Percentiles rank a stretch among this genome's conserved stretches.
Conservation (phyloP, 2,888 invertebrate genomes). For the Lagria hirta region DNA sequence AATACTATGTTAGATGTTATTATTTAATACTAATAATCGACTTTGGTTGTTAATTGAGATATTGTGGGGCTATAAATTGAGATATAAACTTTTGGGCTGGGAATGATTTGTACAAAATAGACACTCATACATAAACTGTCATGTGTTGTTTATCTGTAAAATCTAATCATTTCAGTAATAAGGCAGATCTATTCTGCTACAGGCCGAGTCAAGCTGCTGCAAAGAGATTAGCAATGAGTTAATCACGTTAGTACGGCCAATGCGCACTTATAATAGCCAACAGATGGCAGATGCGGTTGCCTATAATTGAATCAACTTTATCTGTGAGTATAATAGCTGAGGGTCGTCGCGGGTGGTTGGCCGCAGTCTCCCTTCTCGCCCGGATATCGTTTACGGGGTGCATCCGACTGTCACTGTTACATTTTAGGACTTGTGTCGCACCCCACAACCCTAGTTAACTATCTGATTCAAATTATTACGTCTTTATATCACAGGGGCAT, state of each 20-base stretch:
- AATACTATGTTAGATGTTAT: too few relatives aligned
- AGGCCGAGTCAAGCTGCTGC: slow-evolving; percentile 41
- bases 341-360: slow-evolving; percentile 52
- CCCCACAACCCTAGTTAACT: slow-evolving; percentile 8
- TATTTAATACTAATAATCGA: too few relatives aligned
- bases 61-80: too few relatives aligned
- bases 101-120: too few relatives aligned
- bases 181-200: slow-evolving; percentile 28
- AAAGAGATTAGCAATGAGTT: slow-evolving; percentile 52
- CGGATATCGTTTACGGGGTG: slow-evolving; percentile 31
- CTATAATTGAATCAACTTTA: slow-evolving; percentile 57
- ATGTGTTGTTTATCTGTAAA: slow-evolving; percentile 13
- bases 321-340: slow-evolving; percentile 53
- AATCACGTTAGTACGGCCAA: slow-evolving; percentile 53
- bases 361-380: slow-evolving; percentile 31
- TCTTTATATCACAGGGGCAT: not conserved
- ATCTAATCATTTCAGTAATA: slow-evolving; percentile 38
- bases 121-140: too few relatives aligned
- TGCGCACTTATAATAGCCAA: slow-evolving; percentile 54
- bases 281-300: slow-evolving; percentile 56
- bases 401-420: slow-evolving; percentile 32
- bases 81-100: too few relatives aligned
- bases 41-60: too few relatives aligned
- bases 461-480: slow-evolving; percentile 11
- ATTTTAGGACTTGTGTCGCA: slow-evolving; percentile 14